Conservation (phyloP, 2,888 invertebrate species). For the Phyto melanocephala region DNA sequence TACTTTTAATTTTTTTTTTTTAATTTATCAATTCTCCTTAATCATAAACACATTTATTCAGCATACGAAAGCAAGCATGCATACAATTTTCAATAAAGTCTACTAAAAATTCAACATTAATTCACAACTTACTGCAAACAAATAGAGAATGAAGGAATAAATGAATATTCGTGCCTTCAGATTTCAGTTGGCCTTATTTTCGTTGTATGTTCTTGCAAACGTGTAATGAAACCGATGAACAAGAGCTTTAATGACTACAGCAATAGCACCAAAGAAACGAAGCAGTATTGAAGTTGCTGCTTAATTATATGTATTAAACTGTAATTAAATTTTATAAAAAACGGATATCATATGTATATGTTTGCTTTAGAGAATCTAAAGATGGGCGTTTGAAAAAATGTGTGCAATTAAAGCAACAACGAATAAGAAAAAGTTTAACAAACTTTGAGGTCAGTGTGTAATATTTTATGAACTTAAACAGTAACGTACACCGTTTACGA, state of each 20-base stretch:
- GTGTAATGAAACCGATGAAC: background rate
- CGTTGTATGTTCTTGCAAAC: background rate
- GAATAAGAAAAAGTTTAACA: background rate
- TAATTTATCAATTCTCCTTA: background rate
- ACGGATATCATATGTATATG: background rate
- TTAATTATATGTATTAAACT: constrained; percentile 39
- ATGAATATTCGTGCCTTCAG: background rate
- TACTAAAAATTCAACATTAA: background rate
- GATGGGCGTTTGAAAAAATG: too few species aligned
- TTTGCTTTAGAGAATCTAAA: too few species aligned
- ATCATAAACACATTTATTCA: background rate
- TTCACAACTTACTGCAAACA: background rate
- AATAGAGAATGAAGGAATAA: background rate
- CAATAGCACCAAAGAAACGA: background rate
- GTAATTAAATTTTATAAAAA: constrained; percentile 53
- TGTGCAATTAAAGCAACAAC: background rate
- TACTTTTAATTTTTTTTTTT: too few species aligned
- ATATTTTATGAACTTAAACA: constrained; percentile 21
- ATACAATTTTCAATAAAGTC: constrained; percentile 1
- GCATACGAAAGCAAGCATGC: background rate
- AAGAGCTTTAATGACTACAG: background rate
- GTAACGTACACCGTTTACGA: background rate
- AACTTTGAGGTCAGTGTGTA: constrained; percentile 8
- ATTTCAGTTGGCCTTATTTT: background rate
- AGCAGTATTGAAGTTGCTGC: constrained; percentile 19